Base-by-base conservation (phyloP, 2,113 vertebrate genomes). In the Aldabrachelys gigantea region DNA sequence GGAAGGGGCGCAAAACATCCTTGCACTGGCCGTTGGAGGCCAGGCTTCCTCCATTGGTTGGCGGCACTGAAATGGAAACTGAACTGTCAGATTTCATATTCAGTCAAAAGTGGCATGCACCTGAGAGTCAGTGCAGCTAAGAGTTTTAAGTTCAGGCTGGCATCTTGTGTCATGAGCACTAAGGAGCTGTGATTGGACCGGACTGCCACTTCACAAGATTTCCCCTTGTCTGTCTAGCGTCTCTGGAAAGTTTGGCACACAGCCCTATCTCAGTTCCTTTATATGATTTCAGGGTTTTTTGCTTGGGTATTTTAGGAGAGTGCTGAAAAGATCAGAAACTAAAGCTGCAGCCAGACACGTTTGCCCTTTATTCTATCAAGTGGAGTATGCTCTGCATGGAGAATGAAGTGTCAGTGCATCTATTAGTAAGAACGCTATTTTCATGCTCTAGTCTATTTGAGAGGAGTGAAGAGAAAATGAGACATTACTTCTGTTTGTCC, bases 271-370 rank as follows among this genome's bases (percentile, higher is more conserved):
- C 29, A n/a, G 3, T 35, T 14, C 62, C 62, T 65, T n/a, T 17
- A 17, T 65, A 54, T 13, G 19, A 24, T 6, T 24, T 13, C 17
- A 14, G 79, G 19, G 49, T 3, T 10, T 24, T 6, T 0, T 1
- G 0, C 22, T 5, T 1, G 44, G 3, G 0, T 3, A 19, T 57
- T 78, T 49, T 25, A 38, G 10, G 21, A 2, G 0, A 10, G 1
- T 0, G 1, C 31, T 8, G 8, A 22, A 38, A 44, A 76, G 72
- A 10, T 22, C 8, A 13, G 16, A 13, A 10, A 76, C 5, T 76
- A 44, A 76, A 41, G n/a, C 72, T 44, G 9, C 3, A 24, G 21
- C n/a, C 29, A 19, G 38, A n/a, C 29, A 50, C 0, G 31, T 2
- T 1, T 8, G 6, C 3, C 54, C 44, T 0, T 38, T 84, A 13